A percentile compares a stretch with the other conserved stretches of the same genome.
These are phyloP conservation scores for Myotis daubentonii DNA, from an alignment of 2,797 vertebrate genomes.

Conservation along the genomic window DNA sequence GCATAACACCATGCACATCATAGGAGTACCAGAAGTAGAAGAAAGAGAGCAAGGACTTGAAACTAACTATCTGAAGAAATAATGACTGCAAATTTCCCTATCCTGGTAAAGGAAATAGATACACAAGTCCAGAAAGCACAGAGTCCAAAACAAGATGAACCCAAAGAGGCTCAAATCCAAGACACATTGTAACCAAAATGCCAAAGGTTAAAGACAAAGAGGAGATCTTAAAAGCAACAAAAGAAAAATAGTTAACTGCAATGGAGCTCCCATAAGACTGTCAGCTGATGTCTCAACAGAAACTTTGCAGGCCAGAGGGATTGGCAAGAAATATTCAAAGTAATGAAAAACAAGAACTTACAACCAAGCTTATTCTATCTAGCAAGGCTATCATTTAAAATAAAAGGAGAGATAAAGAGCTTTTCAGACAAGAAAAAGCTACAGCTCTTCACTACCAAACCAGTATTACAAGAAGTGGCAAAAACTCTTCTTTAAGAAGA, in stretches of 20 bases:
- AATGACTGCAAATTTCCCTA: not conserved
- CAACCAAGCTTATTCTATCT: not conserved
- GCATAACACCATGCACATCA: not conserved
- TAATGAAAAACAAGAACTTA: not conserved
- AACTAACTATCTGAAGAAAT: not conserved
- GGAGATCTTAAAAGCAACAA: not conserved
- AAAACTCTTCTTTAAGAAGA: not conserved
- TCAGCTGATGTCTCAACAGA: not conserved
- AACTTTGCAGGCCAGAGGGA: not conserved
- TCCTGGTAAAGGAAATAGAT: not conserved
- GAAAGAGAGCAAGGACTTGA: not conserved
- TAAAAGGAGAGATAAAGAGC: not conserved
- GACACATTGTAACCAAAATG: not conserved
- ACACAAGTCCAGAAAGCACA: not conserved
- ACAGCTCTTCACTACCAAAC: not conserved
- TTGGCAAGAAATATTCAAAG: not conserved
- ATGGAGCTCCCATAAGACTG: not conserved
- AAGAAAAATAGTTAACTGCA: not conserved
- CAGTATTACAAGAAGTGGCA: not conserved
- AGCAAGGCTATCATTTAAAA: not conserved
- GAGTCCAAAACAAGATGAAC: not conserved
- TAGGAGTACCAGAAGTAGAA: not conserved
- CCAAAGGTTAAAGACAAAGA: not conserved
- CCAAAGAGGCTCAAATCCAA: not conserved
- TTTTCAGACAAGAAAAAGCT: not conserved